These are phyloP conservation scores for Drepanosiphum platanoidis DNA, from an alignment of 2,888 invertebrate species.

Conservation along the genomic window DNA sequence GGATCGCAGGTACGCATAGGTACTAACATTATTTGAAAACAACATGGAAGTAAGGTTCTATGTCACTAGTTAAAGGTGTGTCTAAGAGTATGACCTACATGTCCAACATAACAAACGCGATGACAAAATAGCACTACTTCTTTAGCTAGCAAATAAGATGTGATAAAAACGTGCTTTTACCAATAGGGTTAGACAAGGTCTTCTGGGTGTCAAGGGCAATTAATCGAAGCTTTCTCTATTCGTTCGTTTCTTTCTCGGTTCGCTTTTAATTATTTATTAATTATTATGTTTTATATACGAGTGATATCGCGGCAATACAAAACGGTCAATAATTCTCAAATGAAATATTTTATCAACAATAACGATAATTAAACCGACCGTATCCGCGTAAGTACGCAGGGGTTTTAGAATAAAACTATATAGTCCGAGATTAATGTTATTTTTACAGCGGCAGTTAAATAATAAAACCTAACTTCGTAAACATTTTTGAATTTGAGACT, in stretches of 20 bases:
- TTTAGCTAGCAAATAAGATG: conserved; percentile 11
- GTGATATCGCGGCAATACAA: neutral
- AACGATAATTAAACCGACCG: neutral
- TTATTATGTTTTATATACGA: neutral
- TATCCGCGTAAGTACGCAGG: neutral
- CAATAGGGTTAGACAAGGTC: conserved; percentile 40
- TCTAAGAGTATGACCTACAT: conserved; percentile 29
- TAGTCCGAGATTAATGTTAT: neutral
- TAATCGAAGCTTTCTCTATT: conserved; percentile 28
- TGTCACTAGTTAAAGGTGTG: conserved; percentile 41
- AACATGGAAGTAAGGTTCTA: neutral
- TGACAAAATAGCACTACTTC: conserved; percentile 29
- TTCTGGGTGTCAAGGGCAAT: conserved; percentile 39
- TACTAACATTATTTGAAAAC: conserved; percentile 4
- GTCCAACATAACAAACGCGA: conserved; percentile 38
- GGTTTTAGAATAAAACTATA: neutral
- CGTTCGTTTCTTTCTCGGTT: conserved; percentile 5
- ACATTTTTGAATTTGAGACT: neutral
- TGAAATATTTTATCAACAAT: no score
- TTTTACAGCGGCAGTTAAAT: neutral
- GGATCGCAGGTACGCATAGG: neutral
- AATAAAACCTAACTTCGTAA: neutral
- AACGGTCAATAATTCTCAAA: neutral
- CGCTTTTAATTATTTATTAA: neutral
- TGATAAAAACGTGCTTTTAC: conserved; percentile 11